Conservation (phyloP, 2,888 invertebrate genomes). For the Prosopocoilus inquinatus region DNA sequence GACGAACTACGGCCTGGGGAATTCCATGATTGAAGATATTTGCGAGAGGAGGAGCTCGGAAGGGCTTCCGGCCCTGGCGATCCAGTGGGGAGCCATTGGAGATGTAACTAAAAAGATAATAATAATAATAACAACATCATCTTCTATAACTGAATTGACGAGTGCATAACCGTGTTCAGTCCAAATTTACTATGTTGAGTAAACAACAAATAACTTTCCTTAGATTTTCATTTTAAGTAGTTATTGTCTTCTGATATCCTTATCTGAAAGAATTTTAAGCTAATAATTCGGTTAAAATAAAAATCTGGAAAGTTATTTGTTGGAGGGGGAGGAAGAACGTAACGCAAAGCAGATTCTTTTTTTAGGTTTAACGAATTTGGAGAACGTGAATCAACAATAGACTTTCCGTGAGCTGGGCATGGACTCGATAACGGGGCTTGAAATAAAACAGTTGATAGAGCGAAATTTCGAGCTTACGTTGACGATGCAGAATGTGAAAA, state of each 20-base stretch:
- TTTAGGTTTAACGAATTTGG: conserved; percentile 64
- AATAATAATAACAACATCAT: too few species aligned
- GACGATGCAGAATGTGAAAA: conserved; percentile 81
- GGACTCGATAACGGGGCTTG: conserved; percentile 97
- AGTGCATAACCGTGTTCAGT: too few species aligned
- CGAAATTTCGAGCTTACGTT: conserved; percentile 84
- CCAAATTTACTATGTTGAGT: too few species aligned
- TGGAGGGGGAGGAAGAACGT: not conserved
- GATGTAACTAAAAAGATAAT: conserved; percentile 48
- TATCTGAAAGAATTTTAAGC: too few species aligned
- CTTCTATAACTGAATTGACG: too few species aligned
- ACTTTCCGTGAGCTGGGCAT: conserved; percentile 89
- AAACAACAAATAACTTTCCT: too few species aligned
- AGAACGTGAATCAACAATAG: conserved; percentile 67
- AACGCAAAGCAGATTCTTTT: not conserved
- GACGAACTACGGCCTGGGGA: conserved; percentile 85
- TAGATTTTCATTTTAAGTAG: too few species aligned
- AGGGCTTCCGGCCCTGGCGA: conserved; percentile 27
- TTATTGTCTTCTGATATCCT: too few species aligned
- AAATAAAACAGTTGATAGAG: conserved; percentile 90
- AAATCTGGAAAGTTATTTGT: too few species aligned
- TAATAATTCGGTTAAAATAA: too few species aligned
- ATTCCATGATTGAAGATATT: conserved; percentile 84
- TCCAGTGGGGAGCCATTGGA: conserved; percentile 31
- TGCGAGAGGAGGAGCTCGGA: conserved; percentile 59